These are phyloP conservation scores for Muntiacus reevesi DNA, from an alignment of 2,113 vertebrate genomes.

Conservation along the genomic window DNA sequence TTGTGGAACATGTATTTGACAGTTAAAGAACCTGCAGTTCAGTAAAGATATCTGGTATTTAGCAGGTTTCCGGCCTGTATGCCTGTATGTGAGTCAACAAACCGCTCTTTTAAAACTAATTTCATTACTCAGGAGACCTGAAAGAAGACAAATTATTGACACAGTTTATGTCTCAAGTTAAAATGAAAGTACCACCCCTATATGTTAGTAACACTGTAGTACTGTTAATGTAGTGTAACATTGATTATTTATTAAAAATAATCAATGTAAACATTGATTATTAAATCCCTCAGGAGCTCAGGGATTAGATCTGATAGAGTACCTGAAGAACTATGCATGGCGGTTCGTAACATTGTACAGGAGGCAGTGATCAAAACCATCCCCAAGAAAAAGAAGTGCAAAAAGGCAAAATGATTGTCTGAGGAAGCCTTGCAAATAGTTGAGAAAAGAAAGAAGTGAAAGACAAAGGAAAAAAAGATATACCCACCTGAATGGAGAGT, in stretches of 20 bases:
- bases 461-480: background rate
- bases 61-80: slow-evolving; percentile 34
- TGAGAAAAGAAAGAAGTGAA: background rate
- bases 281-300: background rate
- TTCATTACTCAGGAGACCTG: slow-evolving; percentile 38
- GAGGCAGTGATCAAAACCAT: background rate
- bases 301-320: background rate
- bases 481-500: background rate
- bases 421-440: background rate
- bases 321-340: background rate
- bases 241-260: background rate
- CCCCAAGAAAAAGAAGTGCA: background rate
- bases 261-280: too few relatives aligned
- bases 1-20: background rate
- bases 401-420: background rate
- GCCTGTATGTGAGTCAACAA: slow-evolving; percentile 46
- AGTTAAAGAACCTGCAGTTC: slow-evolving; percentile 37
- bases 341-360: background rate
- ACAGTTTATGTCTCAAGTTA: slow-evolving; percentile 35
- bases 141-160: slow-evolving; percentile 41
- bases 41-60: slow-evolving; percentile 36
- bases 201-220: background rate
- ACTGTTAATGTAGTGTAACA: background rate
- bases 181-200: slow-evolving; percentile 8
- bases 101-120: slow-evolving; percentile 58